Conservation (phyloP, 2,113 vertebrate species). For the Leptobrachium leishanense region DNA sequence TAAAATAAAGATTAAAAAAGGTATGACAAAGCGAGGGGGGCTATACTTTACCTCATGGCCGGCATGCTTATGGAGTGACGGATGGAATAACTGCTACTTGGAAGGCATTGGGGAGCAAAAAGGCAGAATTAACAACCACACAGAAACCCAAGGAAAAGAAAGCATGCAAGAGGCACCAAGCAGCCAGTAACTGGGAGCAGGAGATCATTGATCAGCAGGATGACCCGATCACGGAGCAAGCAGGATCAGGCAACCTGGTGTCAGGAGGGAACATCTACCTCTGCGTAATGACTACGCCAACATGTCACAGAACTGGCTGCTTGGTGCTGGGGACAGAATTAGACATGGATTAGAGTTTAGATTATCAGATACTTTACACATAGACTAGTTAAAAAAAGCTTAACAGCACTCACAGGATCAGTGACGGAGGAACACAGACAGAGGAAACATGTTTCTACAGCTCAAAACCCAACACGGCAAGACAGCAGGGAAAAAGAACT, state of each 20-base stretch:
- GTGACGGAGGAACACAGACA: background rate
- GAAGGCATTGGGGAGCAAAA: slow-evolving; percentile 74
- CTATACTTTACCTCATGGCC: slow-evolving; percentile 91
- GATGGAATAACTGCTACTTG: slow-evolving; percentile 94
- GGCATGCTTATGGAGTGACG: slow-evolving; percentile 99
- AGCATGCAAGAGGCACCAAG: background rate
- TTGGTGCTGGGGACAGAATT: slow-evolving; percentile 3
- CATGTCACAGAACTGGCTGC: slow-evolving; percentile 10
- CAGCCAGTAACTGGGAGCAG: background rate
- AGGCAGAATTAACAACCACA: slow-evolving; percentile 65
- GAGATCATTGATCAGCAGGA: background rate
- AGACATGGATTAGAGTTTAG: background rate
- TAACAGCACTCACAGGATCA: background rate
- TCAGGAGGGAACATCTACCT: background rate
- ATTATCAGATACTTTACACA: background rate
- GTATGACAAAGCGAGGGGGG: background rate
- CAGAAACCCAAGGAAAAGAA: background rate
- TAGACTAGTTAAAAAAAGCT: background rate
- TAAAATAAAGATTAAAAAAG: no score
- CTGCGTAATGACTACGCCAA: background rate
- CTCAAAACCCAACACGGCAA: background rate
- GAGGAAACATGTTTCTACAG: background rate
- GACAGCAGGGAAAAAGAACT: background rate
- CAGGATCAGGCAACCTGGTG: no score
- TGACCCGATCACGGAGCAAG: background rate